Base-by-base conservation (phyloP, 2,888 invertebrate genomes). In the Volucella bombylans region DNA sequence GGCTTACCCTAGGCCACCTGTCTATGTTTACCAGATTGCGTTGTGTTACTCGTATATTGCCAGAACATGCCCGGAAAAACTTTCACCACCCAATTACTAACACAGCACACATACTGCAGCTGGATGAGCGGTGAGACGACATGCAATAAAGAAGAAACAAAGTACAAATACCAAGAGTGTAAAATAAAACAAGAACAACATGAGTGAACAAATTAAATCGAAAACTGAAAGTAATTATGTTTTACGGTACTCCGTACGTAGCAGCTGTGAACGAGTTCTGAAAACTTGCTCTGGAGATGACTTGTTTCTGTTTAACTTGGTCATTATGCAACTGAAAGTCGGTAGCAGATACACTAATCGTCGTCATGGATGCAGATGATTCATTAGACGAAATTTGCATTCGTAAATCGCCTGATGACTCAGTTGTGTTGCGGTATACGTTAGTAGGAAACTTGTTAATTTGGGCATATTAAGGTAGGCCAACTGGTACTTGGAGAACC, bases 271-370 rank as follows among this genome's bases (percentile, higher is more conserved):
- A 61, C 76, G 18, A 54, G 68, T 54, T 68, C 10, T 14, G 14
- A 54, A 76, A 76, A 76, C 76, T 52, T 49, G 76, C 59, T 76
- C 52, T 61, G 52, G 31, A 54, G 11, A 18, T 54, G 54, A 54
- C 62, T 41, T 62, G 54, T 55, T 45, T 55, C 50, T 31, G 8
- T 52, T 45, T 10, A 38, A 31, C 23, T 18, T 45, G 43, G 31
- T 8, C 52, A 72, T 72, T 62, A 72, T 72, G 61, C 52, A 72
- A 62, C 23, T 10, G 11, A 14, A 41, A 41, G 23, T 52, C 50
- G 64, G 12, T 18, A 41, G 39, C 31, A 31, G 31, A 50, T n/a
- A 11, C 4, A 2, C 18, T n/a, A 10, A n/a, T 8, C n/a, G 15
- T 4, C 39, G 31, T 9, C 14, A 9, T 62, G 4, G 12, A 41